Evolutionary conservation across 1,140 invertebrate species (phyloP), one percentile per base, ranked within the genome.

Genomic region (Hetaerina americana): DNA sequence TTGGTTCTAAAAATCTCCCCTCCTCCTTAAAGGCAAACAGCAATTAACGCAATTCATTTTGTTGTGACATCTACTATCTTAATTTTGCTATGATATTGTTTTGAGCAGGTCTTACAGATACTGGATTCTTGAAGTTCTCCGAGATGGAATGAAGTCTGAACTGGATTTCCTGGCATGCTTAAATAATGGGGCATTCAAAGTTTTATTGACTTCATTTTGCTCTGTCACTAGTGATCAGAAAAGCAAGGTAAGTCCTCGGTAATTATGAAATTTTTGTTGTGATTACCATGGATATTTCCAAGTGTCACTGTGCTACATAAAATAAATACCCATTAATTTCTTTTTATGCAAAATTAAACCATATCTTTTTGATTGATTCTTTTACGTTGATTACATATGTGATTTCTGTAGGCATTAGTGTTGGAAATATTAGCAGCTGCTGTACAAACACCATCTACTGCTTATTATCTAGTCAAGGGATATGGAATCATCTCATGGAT

Each of bases 71-170:
- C 6, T 10, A 26, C 0, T 69, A 28, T 66, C 12, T 27, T 5
- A 8, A 66, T 22, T 67, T 72, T 69, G 29, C 70, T 8, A 29
- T 72, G 49, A 72, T 68, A 66, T 73, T 73, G 66, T 70, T 29
- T 3, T 3, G 27, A 27, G 29, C 69, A 78, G 78, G 18, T 80
- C 82, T 0, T 85, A 90, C 72, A 83, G 89, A 74, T 78, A 81
- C 28, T 93, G 91, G 87, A 87, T 92, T 26, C 78, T 92, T 2
- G 81, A 85, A 75, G 79, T 90, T 8, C 81, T 93, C 66, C 79
- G 81, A 28, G 87, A 92, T 77, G 90, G 91, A 27, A 80, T 88
- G 28, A 85, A 84, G 72, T 83, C 82, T 40, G 79, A 84, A 66
- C 75, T 75, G 0, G 89, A 90, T 76, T 82, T 86, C 75, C 80